Conservation (phyloP, 92 coral and sea anemone genomes). For the Chrysogorgia sp. region DNA sequence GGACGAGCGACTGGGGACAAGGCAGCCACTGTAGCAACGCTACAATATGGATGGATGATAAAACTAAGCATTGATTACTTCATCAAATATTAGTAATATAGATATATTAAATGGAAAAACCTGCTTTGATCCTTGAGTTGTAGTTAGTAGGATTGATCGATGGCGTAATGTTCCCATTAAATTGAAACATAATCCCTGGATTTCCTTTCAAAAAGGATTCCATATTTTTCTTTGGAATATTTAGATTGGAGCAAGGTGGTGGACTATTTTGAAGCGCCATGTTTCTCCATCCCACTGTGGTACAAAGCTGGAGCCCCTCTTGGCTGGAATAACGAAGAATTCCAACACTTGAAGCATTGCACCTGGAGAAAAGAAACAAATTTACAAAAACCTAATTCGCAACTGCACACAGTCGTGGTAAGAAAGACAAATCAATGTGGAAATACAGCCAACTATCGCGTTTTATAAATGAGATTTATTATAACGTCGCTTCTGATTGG, state of each 20-base stretch:
- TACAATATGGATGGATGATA: too few relatives aligned
- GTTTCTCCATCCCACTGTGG: conserved; percentile 71
- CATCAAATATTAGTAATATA: neutral
- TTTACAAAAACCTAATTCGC: neutral
- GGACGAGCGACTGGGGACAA: too few relatives aligned
- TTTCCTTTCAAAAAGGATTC: conserved; percentile 61
- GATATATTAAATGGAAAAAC: conserved; percentile 43
- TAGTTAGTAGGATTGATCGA: conserved; percentile 11
- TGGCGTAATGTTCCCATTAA: conserved; percentile 62
- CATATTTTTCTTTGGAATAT: conserved; percentile 64
- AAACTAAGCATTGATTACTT: too few relatives aligned
- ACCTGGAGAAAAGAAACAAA: neutral
- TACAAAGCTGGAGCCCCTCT: conserved; percentile 59
- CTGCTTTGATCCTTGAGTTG: conserved; percentile 62
- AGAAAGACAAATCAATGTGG: too few relatives aligned
- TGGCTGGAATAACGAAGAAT: conserved; percentile 9
- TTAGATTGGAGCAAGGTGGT: conserved; percentile 46
- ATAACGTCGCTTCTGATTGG: too few relatives aligned
- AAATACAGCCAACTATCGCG: too few relatives aligned
- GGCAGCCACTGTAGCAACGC: too few relatives aligned
- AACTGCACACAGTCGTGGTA: too few relatives aligned
- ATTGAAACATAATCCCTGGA: conserved; percentile 75
- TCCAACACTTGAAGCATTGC: conserved; percentile 27
- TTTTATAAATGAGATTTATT: too few relatives aligned
- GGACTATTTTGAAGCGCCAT: conserved; percentile 51